Evolutionary conservation across 92 coral and sea anemone genomes (phyloP), one percentile per base, ranked within the genome.

Genomic region (Parazoanthus darwini): DNA sequence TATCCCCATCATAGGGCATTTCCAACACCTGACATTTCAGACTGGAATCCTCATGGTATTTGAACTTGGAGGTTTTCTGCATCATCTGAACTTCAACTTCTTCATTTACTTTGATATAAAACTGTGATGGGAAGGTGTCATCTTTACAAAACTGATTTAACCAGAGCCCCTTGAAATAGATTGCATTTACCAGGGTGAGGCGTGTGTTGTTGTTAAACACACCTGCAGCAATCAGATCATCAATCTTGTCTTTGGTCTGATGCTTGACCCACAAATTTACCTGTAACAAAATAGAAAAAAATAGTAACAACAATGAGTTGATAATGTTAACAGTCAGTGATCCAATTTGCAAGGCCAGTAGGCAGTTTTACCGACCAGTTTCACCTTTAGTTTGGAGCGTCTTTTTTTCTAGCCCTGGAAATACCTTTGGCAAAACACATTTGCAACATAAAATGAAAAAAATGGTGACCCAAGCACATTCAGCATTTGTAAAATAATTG

Each of bases 101-200:
- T 56, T 93, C 85, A 38, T 71, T 75, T 48, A 37, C 77, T 72
- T 88, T 83, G 71, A 89, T 68, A 73, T 89, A 77, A 89, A 96
- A 96, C 2, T 86, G 59, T 76, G 92, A 90, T 54, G 81, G 82
- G 76, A 38, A 66, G 4, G 97, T 89, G 35, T 78, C 81, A 68
- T 74, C 84, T 59, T 90, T 86, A 15, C 88, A 25, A 59, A 96
- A 96, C 87, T 90, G 89, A 23, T 88, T 88, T 80, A 89, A 84
- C 98, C 98, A 96, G n/a, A 92, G 88, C 25, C 98, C 98, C 63
- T 92, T 94, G 92, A 96, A 96, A 90, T 96, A 94, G n/a, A 96
- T 92, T 6, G 98, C 98, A 89, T 94, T 96, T 37, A 91, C 92
- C 54, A 96, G 88, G 29, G 96, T 90, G 44, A 93, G 85, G 35